Conservation (phyloP, 2,888 invertebrate species). For the Tupiocoris notatus region DNA sequence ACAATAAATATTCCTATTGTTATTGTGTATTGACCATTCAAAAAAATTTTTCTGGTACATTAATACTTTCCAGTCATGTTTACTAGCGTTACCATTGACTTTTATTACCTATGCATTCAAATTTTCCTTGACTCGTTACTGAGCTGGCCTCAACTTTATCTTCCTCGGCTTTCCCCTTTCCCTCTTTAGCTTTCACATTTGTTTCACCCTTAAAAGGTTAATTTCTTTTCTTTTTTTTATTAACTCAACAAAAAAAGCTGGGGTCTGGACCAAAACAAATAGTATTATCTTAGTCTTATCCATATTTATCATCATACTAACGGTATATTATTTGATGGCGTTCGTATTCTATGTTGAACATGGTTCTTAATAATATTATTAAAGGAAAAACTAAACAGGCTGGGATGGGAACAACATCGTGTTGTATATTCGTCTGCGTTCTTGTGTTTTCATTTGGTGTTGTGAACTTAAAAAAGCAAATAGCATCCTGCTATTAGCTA, state of each 20-base stretch:
- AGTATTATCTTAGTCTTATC: constrained; percentile 30
- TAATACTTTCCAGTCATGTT: too few relatives aligned
- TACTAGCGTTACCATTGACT: too few relatives aligned
- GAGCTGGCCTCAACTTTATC: not conserved
- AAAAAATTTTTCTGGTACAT: too few relatives aligned
- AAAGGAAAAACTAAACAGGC: constrained; percentile 29
- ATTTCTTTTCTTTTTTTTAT: too few relatives aligned
- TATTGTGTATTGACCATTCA: too few relatives aligned
- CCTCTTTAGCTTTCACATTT: not conserved
- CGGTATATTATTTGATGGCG: constrained; percentile 20
- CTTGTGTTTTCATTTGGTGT: constrained; percentile 31
- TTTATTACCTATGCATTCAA: too few relatives aligned
- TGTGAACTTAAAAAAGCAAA: constrained; percentile 38
- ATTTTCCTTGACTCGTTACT: too few relatives aligned
- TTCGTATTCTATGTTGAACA: constrained; percentile 33
- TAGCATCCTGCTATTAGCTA: constrained; percentile 27
- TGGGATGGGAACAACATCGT: constrained; percentile 37
- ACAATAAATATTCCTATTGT: too few relatives aligned
- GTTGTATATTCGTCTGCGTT: constrained; percentile 35
- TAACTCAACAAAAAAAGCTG: constrained; percentile 30
- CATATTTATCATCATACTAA: constrained; percentile 25
- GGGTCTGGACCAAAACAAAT: constrained; percentile 39
- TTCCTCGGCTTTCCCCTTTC: not conserved
- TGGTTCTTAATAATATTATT: constrained; percentile 6
- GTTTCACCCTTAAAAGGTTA: not conserved